Evolutionary conservation across 1,140 invertebrate species (phyloP), one percentile per base, ranked within the genome.

Genomic region (Asbolus verrucosus): DNA sequence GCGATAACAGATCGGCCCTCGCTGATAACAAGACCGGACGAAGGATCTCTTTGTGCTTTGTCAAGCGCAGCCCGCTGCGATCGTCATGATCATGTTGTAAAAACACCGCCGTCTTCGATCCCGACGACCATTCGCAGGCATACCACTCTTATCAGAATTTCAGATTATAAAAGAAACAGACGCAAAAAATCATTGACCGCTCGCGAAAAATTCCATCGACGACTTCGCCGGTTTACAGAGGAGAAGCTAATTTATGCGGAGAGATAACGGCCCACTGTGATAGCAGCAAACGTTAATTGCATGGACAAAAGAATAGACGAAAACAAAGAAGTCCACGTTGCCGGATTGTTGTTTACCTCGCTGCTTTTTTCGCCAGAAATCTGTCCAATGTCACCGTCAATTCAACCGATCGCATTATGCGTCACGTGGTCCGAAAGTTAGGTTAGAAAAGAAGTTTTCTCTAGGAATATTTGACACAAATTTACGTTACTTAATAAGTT

Each of bases 241-340:
- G 11, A 2, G 21, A 11, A 6, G 21, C n/a, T 54, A 27, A 54
- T 54, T 54, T 54, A 54, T 54, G 46, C 46, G 46, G 8, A 14
- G 14, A 54, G 46, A 54, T 54, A 54, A 54, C 46, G 46, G 21
- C 21, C 41, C 19, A n/a, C 41, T 6, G 3, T 46, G 41, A 54
- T 24, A 54, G 46, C 46, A 21, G n/a, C n/a, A n/a, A n/a, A n/a
- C 46, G 24, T 54, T 54, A 54, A 54, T 54, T 54, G 27, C 21
- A n/a, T 21, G 46, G 27, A 54, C 46, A 54, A 54, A 54, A 54
- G 46, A 54, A 46, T 27, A 8, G 46, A 54, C 46, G 46, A 54
- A 54, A 54, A 54, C 46, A 54, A 54, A 54, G 46, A 27, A 54
- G 46, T 14, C 46, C 14, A 27, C 46, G 46, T 54, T 54, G 46